Evolutionary conservation across 2,113 vertebrate genomes (phyloP), one percentile per base, ranked within the genome.

Genomic region (Mionectes macconnelli): DNA sequence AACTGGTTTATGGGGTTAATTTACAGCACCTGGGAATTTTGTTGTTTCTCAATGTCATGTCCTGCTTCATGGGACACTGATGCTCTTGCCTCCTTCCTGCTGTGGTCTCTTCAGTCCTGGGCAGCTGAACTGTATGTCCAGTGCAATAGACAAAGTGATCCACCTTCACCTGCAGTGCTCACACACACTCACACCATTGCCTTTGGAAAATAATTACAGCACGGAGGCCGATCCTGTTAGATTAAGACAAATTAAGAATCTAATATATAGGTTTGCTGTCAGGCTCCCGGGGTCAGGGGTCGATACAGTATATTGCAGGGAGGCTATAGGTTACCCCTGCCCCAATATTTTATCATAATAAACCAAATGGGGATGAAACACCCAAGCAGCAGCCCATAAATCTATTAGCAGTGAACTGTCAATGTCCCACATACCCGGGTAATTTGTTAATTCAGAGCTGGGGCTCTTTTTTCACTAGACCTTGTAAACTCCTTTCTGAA

Each of bases 401-500:
- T 98, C 97, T 98, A 97, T 98, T 98, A 97, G 94, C 96, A 86
- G 96, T 96, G 96, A 97, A 97, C 98, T 98, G 98, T 98, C 98
- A 98, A 94, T 97, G 97, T 98, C 96, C 97, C 97, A 89, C 96
- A 97, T 97, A 97, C 95, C 80, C 94, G 87, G 85, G 97, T 96
- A 98, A 98, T 98, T 98, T 98, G 97, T 98, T 98, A 98, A 98
- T 98, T 98, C 97, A 95, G 93, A 98, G 97, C 92, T 88, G 64
- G 94, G 94, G 90, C 97, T 97, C 92, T 97, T 97, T 98, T 97
- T 98, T 97, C 97, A 94, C 94, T 97, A 98, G 98, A 98, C 98
- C 98, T 98, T 98, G 97, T 98, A 98, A 98, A 98, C 98, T 97
- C 98, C 97, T 97, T 97, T 97, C 97, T 98, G 94, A 97, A 98